Evolutionary conservation across 2,797 vertebrate species (phyloP).

Genomic region (Eurystomus glaucurus): DNA sequence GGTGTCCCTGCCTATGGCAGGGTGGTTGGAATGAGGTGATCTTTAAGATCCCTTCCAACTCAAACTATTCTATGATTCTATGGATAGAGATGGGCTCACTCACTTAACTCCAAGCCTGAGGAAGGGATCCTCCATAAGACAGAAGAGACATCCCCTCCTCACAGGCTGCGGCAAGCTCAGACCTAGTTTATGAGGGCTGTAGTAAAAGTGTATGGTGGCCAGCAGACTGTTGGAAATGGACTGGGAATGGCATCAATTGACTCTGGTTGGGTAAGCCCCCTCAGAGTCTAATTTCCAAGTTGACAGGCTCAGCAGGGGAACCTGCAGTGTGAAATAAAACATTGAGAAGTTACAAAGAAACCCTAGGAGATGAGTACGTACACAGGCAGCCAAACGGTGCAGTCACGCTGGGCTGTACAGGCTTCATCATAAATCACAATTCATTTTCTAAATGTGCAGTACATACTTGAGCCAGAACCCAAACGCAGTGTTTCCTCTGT

Average conservation of each 20-base stretch:
- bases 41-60: no score
- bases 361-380: not conserved
- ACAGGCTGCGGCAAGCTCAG: not conserved
- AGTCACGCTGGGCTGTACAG: not conserved
- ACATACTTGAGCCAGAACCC: not conserved
- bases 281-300: constrained; percentile 2
- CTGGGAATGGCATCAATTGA: not conserved
- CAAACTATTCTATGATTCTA: no score
- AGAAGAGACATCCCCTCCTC: not conserved
- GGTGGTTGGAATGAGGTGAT: no score
- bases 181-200: not conserved
- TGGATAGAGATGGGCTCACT: not conserved
- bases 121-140: not conserved
- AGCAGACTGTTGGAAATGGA: not conserved
- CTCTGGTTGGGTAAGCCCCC: not conserved
- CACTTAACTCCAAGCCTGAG: not conserved
- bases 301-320: not conserved
- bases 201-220: not conserved
- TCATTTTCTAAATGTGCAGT: not conserved
- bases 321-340: not conserved
- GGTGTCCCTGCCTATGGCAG: no score
- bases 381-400: not conserved
- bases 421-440: not conserved
- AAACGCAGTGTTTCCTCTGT: not conserved
- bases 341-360: not conserved